These are phyloP conservation scores for Dascillus cervinus DNA, from an alignment of 2,888 invertebrate species.

Conservation along the genomic window DNA sequence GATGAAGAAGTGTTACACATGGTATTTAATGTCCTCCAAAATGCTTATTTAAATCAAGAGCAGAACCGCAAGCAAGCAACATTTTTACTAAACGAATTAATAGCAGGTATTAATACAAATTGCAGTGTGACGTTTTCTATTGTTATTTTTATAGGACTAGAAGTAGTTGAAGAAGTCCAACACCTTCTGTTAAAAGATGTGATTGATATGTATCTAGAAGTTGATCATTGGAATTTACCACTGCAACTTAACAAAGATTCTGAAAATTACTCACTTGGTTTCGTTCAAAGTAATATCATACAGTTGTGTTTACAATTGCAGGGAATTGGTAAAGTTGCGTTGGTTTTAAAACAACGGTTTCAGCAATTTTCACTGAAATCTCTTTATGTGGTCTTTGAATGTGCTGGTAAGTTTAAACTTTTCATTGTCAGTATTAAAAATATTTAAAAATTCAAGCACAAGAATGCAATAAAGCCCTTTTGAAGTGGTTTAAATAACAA, in stretches of 20 bases:
- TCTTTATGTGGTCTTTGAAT: conserved; percentile 61
- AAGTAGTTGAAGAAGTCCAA: too few species aligned
- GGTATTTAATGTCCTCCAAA: conserved; percentile 55
- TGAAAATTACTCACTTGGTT: too few species aligned
- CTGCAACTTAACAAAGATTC: conserved; percentile 30
- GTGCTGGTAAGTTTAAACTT: conserved; percentile 61
- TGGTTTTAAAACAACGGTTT: conserved; percentile 46
- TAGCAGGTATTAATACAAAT: conserved; percentile 40
- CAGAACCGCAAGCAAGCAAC: conserved; percentile 54
- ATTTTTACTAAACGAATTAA: conserved; percentile 52
- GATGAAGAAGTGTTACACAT: conserved; percentile 48
- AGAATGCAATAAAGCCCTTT: too few species aligned
- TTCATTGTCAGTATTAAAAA: too few species aligned
- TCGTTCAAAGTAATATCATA: conserved; percentile 53
- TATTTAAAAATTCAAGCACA: not conserved
- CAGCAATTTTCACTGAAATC: conserved; percentile 56
- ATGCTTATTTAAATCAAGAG: conserved; percentile 46
- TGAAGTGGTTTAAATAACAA: too few species aligned
- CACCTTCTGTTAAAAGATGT: too few species aligned
- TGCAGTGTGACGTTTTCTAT: too few species aligned
- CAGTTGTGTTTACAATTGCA: conserved; percentile 62
- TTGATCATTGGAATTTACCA: conserved; percentile 47
- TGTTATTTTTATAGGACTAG: too few species aligned
- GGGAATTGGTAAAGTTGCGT: conserved; percentile 59
- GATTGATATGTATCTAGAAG: conserved; percentile 44